These are phyloP conservation scores for Bombus balteatus DNA, from an alignment of 1,140 invertebrate species.

Conservation along the genomic window DNA sequence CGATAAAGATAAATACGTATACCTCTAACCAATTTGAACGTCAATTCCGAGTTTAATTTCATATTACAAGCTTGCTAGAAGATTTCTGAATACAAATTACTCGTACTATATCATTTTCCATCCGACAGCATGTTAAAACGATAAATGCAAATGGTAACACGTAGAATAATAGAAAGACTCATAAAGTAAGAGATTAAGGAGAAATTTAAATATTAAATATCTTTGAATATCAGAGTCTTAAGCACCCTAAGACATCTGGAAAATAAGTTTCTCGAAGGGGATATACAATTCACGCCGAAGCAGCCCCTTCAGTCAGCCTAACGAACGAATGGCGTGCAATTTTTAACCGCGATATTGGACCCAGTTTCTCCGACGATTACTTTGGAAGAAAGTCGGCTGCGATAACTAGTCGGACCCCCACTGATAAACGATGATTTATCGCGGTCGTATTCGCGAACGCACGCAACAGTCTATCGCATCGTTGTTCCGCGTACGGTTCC, in stretches of 20 bases:
- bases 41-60: too few species aligned
- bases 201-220: background rate
- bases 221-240: background rate
- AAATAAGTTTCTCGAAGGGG: background rate
- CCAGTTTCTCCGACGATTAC: conserved; percentile 32
- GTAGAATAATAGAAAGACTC: background rate
- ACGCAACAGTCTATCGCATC: conserved; percentile 56
- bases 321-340: conserved; percentile 21
- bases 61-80: too few species aligned
- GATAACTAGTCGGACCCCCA: conserved; percentile 38
- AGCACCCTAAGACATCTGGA: background rate
- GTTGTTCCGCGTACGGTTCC: conserved; percentile 47
- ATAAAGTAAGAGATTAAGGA: background rate
- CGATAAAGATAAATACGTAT: too few species aligned
- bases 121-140: too few species aligned
- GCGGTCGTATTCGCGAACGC: background rate
- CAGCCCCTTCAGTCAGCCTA: background rate
- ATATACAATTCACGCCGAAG: background rate
- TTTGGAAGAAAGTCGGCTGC: conserved; percentile 35
- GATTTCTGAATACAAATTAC: too few species aligned
- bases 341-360: conserved; percentile 35
- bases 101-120: too few species aligned
- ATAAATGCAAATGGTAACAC: too few species aligned
- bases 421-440: conserved; percentile 65
- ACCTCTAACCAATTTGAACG: too few species aligned